Conservation (phyloP, 2,797 vertebrate genomes). For the Notolepis coatsorum region DNA sequence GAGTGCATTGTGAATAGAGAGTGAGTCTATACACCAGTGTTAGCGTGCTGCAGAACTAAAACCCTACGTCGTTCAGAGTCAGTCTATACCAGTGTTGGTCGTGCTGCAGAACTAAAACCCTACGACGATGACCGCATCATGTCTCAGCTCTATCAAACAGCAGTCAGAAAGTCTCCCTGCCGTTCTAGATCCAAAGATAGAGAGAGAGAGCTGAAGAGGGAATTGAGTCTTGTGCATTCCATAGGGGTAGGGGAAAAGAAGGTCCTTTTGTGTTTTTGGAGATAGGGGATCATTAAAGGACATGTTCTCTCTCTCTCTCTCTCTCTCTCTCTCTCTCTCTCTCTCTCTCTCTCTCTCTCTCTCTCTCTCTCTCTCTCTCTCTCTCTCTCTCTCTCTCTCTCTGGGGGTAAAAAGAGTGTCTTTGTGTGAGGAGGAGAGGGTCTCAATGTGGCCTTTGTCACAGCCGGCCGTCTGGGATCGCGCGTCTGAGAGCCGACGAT, state of each 20-base stretch:
- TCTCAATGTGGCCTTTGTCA: constrained; percentile 84
- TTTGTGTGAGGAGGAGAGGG: constrained; percentile 68
- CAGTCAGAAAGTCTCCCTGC: constrained; percentile 42
- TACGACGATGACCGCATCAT: constrained; percentile 26
- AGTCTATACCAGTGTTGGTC: too few relatives aligned
- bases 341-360: too few relatives aligned
- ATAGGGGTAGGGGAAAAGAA: constrained; percentile 60
- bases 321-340: too few relatives aligned
- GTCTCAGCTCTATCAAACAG: constrained; percentile 38
- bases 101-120: background rate
- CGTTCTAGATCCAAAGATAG: constrained; percentile 48
- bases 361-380: too few relatives aligned
- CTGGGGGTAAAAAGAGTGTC: constrained; percentile 64
- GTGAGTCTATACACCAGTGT: constrained; percentile 10
- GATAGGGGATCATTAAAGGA: constrained; percentile 73
- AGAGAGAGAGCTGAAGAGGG: constrained; percentile 35
- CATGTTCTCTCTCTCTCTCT: constrained; percentile 49
- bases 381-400: too few relatives aligned
- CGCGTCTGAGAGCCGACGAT: constrained; percentile 52
- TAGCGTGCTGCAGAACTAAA: background rate
- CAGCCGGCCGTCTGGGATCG: constrained; percentile 45
- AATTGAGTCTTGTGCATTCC: constrained; percentile 68
- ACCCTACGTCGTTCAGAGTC: constrained; percentile 15
- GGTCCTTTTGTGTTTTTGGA: constrained; percentile 73
- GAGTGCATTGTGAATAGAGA: background rate